phyloP scores from a whole-genome alignment of 2,113 vertebrate species.

The Pionites leucogaster region DNA sequence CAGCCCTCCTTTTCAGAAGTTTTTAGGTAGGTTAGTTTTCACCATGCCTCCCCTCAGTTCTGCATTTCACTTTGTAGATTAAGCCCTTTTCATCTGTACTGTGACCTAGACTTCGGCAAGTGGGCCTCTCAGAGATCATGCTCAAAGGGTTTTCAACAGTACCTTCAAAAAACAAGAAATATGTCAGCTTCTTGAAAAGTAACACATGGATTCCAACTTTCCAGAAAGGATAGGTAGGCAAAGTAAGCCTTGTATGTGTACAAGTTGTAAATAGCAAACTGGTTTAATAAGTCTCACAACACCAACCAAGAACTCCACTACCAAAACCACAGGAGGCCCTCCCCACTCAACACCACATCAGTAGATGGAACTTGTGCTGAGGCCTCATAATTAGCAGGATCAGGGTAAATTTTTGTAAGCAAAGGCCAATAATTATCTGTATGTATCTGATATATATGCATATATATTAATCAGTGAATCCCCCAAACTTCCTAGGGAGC shows the following conservation, averaged over 20 bases:
- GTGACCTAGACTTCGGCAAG: background rate
- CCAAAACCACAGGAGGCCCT: background rate
- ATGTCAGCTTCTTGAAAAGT: background rate
- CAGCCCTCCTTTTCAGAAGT: background rate
- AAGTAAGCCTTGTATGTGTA: background rate
- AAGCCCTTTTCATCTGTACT: background rate
- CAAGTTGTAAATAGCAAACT: background rate
- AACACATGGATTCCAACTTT: background rate
- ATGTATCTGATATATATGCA: background rate
- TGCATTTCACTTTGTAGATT: background rate
- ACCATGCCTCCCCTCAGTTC: background rate
- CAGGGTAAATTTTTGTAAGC: background rate
- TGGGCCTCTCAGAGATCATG: background rate
- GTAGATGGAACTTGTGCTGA: background rate
- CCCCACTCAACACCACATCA: background rate
- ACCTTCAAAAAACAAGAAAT: background rate
- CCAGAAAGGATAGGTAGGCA: background rate
- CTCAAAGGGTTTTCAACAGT: background rate
- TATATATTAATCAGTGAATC: background rate
- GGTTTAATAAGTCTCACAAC: background rate
- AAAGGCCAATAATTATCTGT: background rate
- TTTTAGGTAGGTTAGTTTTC: background rate
- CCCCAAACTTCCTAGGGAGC: background rate
- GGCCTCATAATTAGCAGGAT: background rate
- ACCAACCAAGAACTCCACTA: background rate